Base-by-base conservation (phyloP, 2,888 invertebrate genomes). In the Chymomyza caudatula region DNA sequence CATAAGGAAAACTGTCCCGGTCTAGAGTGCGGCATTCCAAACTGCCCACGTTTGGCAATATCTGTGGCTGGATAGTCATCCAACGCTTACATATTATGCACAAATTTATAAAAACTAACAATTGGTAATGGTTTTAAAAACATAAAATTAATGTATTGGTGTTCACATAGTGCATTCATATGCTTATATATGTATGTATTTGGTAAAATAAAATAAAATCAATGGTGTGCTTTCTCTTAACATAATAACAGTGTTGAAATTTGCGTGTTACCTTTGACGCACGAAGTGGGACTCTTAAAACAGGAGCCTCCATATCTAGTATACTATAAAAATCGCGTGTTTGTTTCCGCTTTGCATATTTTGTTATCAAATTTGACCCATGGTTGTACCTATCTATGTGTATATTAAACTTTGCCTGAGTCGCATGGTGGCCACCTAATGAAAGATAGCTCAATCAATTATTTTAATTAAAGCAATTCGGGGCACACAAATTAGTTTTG, bases 11-110 rank as follows among this genome's bases (percentile, higher is more conserved):
- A 71, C 23, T 81, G 75, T 15, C 73, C 82, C 3, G 74, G 71
- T 15, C 67, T 85, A 42, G 79, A 88, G 57, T 93, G 93, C 81
- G 90, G 91, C 70, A 90, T 93, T 71, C 93, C 93, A 13, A 92
- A 93, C 77, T 94, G 93, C 76, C 93, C 94, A 8, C 93, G 93
- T 75, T 82, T 92, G 78, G 90, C 91, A 42, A 89, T 90, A 47
- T 87, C 88, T 11, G 77, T 85, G 4, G 88, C 88, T 49, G 85
- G 75, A 51, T 85, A 84, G 13, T 47, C 15, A 2, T 15, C 5
- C 4, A 5, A 17, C 58, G 13, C 47, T 13, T 13, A 13, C 8
- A 19, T 51, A 15, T 54, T 29, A 56, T 54, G 49, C 47, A 49
- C 61, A 72, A 64, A 60, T 51, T 64, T 67, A 60, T 51, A 53